Percentiles rank a stretch among this genome's conserved stretches.
phyloP scores from a whole-genome alignment of 2,888 invertebrate genomes.

The Willowsia nigromaculata region DNA sequence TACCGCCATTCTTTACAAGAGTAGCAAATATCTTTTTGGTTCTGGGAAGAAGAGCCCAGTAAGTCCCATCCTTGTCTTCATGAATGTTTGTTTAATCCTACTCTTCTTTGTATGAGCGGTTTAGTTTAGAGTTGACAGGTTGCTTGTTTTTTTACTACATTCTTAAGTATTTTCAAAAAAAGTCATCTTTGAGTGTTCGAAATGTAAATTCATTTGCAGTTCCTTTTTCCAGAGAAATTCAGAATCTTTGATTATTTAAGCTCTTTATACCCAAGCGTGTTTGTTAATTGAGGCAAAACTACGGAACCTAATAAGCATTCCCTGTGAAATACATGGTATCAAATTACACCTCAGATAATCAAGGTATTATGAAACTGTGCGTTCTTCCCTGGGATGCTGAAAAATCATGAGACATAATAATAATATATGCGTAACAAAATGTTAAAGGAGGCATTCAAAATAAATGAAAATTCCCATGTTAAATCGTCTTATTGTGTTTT shows the following conservation, averaged over 20 bases:
- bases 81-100: conserved; percentile 33
- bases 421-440: background rate
- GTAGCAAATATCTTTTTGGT: conserved; percentile 33
- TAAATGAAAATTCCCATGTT: conserved; percentile 75
- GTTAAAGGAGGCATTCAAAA: background rate
- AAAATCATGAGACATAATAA: background rate
- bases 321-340: too few species aligned
- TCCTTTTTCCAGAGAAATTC: background rate
- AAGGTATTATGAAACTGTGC: background rate
- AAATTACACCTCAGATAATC: too few species aligned
- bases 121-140: conserved; percentile 27
- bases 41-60: conserved; percentile 32
- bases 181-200: background rate
- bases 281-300: too few species aligned
- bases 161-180: background rate
- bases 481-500: conserved; percentile 76
- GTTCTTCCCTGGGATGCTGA: too few species aligned
- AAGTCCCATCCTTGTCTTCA: conserved; percentile 33
- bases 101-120: background rate
- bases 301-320: too few species aligned
- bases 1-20: background rate
- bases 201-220: background rate
- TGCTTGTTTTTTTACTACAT: conserved; percentile 31
- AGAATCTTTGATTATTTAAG: background rate
- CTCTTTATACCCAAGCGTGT: too few species aligned